Percentiles rank a stretch among this genome's conserved stretches.
phyloP scores from a whole-genome alignment of 2,888 invertebrate species.

The Archips crataeganus region DNA sequence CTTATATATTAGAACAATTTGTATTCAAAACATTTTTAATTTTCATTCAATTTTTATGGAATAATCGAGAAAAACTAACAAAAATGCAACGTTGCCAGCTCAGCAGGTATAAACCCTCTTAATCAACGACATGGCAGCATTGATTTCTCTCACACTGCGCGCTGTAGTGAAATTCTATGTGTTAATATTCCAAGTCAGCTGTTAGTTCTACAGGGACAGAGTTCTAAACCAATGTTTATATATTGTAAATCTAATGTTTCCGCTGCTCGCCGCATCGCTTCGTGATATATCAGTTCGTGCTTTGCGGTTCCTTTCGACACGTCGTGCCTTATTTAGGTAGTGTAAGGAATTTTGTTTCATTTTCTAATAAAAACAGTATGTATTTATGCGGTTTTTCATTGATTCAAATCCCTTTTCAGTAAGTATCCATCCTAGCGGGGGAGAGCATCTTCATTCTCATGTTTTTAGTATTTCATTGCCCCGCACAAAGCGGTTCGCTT shows the following conservation, averaged over 20 bases:
- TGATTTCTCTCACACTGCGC: neutral
- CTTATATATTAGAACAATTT: too few relatives aligned
- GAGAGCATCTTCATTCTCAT: too few relatives aligned
- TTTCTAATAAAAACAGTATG: slow-evolving; percentile 81
- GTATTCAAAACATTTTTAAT: too few relatives aligned
- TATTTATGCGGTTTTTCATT: slow-evolving; percentile 67
- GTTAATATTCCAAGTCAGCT: neutral
- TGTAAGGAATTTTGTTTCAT: slow-evolving; percentile 83
- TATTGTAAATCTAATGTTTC: slow-evolving; percentile 20
- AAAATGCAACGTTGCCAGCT: too few relatives aligned
- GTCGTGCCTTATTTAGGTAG: slow-evolving; percentile 84
- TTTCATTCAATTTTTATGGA: too few relatives aligned
- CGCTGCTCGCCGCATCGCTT: slow-evolving; percentile 47
- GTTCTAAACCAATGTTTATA: slow-evolving; percentile 40
- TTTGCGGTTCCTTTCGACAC: slow-evolving; percentile 68
- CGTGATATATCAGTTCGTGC: slow-evolving; percentile 50
- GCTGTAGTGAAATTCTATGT: neutral
- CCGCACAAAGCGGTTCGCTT: too few relatives aligned
- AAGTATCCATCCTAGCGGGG: neutral
- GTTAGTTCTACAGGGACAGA: slow-evolving; percentile 57
- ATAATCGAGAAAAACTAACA: too few relatives aligned
- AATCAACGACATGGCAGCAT: too few relatives aligned
- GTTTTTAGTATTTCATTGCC: too few relatives aligned
- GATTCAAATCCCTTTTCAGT: slow-evolving; percentile 36
- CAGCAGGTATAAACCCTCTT: too few relatives aligned